Conservation (phyloP, 2,113 vertebrate genomes). For the Vulpes lagopus region DNA sequence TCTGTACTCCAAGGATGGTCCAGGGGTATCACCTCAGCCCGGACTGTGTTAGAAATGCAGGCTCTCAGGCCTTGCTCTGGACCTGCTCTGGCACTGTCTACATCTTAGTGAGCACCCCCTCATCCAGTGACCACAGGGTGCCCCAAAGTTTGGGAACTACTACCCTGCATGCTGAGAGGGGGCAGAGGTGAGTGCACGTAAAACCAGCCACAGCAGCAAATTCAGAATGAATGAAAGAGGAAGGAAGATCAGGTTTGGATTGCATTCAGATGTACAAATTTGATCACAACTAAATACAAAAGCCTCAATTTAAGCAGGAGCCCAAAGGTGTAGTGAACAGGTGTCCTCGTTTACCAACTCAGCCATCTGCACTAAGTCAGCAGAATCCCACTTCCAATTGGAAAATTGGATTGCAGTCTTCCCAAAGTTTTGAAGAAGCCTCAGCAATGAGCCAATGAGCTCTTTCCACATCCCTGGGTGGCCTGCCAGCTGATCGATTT, state of each 20-base stretch:
- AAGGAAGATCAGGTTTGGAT: neutral
- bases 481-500: neutral
- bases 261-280: neutral
- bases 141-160: rapidly evolving
- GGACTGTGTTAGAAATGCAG: neutral
- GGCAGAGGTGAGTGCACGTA: rapidly evolving
- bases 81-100: neutral
- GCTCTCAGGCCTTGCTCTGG: neutral
- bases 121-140: rapidly evolving
- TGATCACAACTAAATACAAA: neutral
- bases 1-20: neutral
- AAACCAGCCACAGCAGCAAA: rapidly evolving
- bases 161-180: rapidly evolving
- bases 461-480: neutral
- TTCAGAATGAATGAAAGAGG: neutral
- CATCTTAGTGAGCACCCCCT: neutral
- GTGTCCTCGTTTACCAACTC: neutral
- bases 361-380: constrained; percentile 43
- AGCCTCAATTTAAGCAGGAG: neutral
- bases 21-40: neutral
- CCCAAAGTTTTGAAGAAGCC: neutral
- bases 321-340: constrained; percentile 26
- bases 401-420: neutral
- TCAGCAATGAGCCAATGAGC: neutral
- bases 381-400: neutral